Evolutionary conservation across 2,113 vertebrate genomes (phyloP), one percentile per base, ranked within the genome.

Genomic region (Crotalus horridus): DNA sequence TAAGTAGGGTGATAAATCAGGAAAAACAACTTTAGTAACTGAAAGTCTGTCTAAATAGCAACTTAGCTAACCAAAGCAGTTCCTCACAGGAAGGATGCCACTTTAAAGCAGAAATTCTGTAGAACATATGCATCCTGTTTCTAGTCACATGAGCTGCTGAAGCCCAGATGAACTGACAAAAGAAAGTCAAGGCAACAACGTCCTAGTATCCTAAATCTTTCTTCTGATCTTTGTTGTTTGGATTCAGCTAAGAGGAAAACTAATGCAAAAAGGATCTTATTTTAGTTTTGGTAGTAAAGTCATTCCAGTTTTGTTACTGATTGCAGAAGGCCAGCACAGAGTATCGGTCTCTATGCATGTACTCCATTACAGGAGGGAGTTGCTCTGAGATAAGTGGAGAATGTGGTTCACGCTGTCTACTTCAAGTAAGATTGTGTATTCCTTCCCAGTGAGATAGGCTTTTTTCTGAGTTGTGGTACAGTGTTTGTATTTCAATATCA

Each of bases 401-500:
- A 10, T 90, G 89, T 12, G 29, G 89, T 33, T 90, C 21, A n/a
- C 9, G 13, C 24, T 55, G 26, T 48, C 85, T 87, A 29, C 89
- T 48, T 89, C 89, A 29, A 4, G n/a, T 43, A 46, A 48, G 15
- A 12, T 33, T 53, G 29, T 23, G 64, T 91, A 85, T 43, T 90
- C 86, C 51, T 59, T 92, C 93, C 69, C 17, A 87, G 29, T 90
- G 59, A 96, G 92, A 39, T 91, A 85, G 93, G 85, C 48, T 96
- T 89, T 96, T 96, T 93, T 96, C 86, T 46, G 87, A 90, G 94
- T 95, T 93, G 91, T 1, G 33, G 64, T 46, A 23, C 51, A 94
- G 21, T 48, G 94, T 93, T 93, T 95, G 93, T 91, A 95, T 96
- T 94, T 91, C 81, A 92, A 86, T 12, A 53, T 85, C 91, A 93